A percentile compares a stretch with the other conserved stretches of the same genome.
Conservation (phyloP, 1,140 invertebrate species). For the Drosophila pectinifera region DNA sequence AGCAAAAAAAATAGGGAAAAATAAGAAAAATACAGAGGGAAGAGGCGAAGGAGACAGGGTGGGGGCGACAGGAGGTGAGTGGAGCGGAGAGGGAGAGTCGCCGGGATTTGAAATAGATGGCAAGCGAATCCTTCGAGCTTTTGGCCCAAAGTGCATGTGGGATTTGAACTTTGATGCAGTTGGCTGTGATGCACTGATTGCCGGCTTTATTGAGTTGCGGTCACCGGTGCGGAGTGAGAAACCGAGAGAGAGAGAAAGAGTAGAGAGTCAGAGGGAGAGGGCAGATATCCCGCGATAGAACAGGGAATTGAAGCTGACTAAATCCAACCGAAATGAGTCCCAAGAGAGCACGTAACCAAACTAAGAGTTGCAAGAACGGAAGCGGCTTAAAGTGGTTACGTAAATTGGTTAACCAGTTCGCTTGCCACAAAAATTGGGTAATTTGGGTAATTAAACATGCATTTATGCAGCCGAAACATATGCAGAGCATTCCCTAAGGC, state of each 20-base stretch:
- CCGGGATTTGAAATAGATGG: slow-evolving; percentile 15
- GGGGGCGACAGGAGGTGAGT: no score
- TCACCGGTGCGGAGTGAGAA: slow-evolving; percentile 12
- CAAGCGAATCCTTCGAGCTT: slow-evolving; percentile 56
- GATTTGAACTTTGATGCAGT: slow-evolving; percentile 68
- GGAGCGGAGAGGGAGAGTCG: background rate
- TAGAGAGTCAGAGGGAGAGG: background rate
- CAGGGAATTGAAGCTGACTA: slow-evolving; percentile 24
- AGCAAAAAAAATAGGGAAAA: background rate
- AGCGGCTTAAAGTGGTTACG: slow-evolving; percentile 7
- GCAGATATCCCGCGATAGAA: slow-evolving; percentile 11
- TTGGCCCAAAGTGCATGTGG: slow-evolving; percentile 66
- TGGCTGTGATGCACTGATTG: slow-evolving; percentile 58
- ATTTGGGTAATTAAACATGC: background rate
- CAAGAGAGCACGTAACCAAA: slow-evolving; percentile 14
- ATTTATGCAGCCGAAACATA: background rate
- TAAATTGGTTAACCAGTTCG: slow-evolving; percentile 30
- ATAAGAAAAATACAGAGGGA: background rate
- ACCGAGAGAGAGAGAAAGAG: background rate
- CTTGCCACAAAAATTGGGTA: background rate
- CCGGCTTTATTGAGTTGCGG: slow-evolving; percentile 66
- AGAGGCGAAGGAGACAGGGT: slow-evolving; percentile 2
- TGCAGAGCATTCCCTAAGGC: background rate
- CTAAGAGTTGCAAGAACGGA: background rate
- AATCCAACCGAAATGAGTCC: slow-evolving; percentile 30